A percentile compares a stretch with the other conserved stretches of the same genome.
phyloP scores from a whole-genome alignment of 1,140 invertebrate species.

The Campoletis sonorensis region DNA sequence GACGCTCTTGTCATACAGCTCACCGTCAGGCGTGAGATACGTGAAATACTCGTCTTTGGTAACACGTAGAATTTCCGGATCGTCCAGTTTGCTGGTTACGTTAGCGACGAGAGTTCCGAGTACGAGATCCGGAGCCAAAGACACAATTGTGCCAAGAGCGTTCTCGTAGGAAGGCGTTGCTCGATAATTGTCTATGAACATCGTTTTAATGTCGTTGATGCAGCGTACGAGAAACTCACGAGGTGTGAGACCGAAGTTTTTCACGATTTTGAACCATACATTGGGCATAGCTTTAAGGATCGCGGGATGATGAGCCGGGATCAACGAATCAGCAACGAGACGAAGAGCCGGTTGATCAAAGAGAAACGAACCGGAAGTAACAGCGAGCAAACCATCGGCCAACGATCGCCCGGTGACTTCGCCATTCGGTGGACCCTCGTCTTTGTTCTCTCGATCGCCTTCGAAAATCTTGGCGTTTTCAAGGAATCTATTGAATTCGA shows the following conservation, averaged over 20 bases:
- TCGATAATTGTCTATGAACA: constrained; percentile 80
- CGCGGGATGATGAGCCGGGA: constrained; percentile 83
- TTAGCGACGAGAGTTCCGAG: constrained; percentile 79
- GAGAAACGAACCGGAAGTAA: constrained; percentile 70
- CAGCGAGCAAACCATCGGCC: constrained; percentile 69
- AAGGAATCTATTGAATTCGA: constrained; percentile 80
- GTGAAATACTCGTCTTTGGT: constrained; percentile 93
- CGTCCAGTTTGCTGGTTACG: constrained; percentile 79
- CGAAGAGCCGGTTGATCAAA: constrained; percentile 65
- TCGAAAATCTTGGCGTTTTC: constrained; percentile 77
- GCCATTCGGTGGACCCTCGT: constrained; percentile 60
- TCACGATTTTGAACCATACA: constrained; percentile 81
- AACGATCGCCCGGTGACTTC: constrained; percentile 69
- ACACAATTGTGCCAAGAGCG: constrained; percentile 81
- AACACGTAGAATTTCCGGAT: constrained; percentile 84
- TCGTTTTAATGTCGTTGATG: constrained; percentile 78
- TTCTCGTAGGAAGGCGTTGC: constrained; percentile 79
- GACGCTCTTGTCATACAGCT: constrained; percentile 93
- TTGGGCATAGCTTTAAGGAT: constrained; percentile 76
- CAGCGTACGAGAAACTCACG: constrained; percentile 78
- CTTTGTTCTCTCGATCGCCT: constrained; percentile 66
- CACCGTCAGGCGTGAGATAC: constrained; percentile 91
- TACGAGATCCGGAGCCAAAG: constrained; percentile 81
- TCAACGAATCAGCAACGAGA: constrained; percentile 77
- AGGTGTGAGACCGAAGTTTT: constrained; percentile 78